These are phyloP conservation scores for Anarrhichthys ocellatus DNA, from an alignment of 2,113 vertebrate species.

Conservation along the genomic window DNA sequence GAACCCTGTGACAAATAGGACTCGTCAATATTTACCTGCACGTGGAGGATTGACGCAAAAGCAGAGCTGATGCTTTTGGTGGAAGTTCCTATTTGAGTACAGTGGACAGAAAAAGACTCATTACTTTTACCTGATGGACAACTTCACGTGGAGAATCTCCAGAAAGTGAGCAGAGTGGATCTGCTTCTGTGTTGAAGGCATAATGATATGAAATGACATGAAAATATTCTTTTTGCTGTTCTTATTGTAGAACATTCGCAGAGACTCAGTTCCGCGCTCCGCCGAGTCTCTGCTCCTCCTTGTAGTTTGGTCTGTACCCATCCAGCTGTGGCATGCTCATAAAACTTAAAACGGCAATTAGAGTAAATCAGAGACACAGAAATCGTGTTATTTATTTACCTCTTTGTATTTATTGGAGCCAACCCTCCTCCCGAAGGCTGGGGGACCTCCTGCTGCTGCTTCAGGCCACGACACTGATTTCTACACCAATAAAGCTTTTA, in stretches of 20 bases:
- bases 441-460: too few species aligned
- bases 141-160: not conserved
- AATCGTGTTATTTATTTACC: too few species aligned
- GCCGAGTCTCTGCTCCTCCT: too few species aligned
- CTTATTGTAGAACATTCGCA: not conserved
- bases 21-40: slow-evolving; percentile 1
- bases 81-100: slow-evolving; percentile 21
- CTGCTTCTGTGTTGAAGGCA: not conserved
- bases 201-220: not conserved
- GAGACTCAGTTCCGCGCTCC: too few species aligned
- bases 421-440: too few species aligned
- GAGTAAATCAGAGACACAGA: too few species aligned
- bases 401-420: too few species aligned
- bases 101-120: not conserved
- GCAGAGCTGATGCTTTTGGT: not conserved
- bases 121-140: slow-evolving; percentile 5
- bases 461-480: too few species aligned
- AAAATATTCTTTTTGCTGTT: not conserved
- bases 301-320: too few species aligned
- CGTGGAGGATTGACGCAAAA: slow-evolving; percentile 2
- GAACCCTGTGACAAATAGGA: slow-evolving; percentile 1
- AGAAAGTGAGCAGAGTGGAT: not conserved
- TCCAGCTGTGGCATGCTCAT: too few species aligned
- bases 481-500: too few species aligned
- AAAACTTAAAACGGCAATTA: too few species aligned